Base-by-base conservation (phyloP, 2,113 vertebrate genomes). In the Pteronura brasiliensis region DNA sequence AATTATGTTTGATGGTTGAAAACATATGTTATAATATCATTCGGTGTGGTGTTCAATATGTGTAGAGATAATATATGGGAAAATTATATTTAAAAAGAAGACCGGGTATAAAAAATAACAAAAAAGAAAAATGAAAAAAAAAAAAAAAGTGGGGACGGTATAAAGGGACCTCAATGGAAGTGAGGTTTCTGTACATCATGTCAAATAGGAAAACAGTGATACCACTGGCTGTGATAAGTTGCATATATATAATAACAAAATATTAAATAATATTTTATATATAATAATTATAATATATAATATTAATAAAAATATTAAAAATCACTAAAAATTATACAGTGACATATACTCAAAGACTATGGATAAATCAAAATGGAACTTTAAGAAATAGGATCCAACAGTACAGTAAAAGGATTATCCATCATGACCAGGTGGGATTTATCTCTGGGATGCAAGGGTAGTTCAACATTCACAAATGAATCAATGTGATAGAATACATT, bases 151-250 rank as follows among this genome's bases (percentile, higher is more conserved):
- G 74, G 42, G 44, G 39, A 93, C 8, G 9, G 4, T 65, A 57
- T 80, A 72, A 93, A 71, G 55, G 23, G 61, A 87, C 23, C 18
- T 82, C n/a, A 80, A 18, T 88, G 44, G 25, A 90, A 86, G 55
- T 87, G 72, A 90, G 18, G 3, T 87, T 74, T 92, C 77, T 79
- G 25, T 5, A 36, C 21, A 49, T 91, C 44, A 80, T 25, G 76
- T 96, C 61, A 92, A 85, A 65, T 94, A 72, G 20, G 69, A 86
- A 88, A 91, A 71, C 72, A 11, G 12, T 84, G 89, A 77, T 91
- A 44, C 67, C 29, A 52, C 17, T 86, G 69, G 39, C 29, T 88
- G 9, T 83, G 52, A n/a, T 76, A 86, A 88, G 13, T 85, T 89
- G 57, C 12, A 6, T 57, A 44, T 84, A 39, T 92, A 52, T 67